Percentiles rank a stretch among this genome's conserved stretches.
Conservation (phyloP, 2,797 vertebrate genomes). For the Mus caroli region DNA sequence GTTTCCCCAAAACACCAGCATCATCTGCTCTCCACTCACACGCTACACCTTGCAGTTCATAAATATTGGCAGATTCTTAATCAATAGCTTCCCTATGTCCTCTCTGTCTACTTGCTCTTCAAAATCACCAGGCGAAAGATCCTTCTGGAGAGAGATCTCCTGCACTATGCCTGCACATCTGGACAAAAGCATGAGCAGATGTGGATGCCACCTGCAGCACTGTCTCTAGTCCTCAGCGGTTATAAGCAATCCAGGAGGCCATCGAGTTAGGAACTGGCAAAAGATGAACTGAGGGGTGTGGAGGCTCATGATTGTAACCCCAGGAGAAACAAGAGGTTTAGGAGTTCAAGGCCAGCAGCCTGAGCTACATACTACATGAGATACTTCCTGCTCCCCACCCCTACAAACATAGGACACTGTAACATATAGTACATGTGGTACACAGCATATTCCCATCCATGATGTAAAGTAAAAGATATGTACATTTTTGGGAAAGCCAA, state of each 20-base stretch:
- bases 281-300: not conserved
- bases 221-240: not conserved
- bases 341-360: not conserved
- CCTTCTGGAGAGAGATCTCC: conserved; percentile 41
- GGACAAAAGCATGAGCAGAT: not conserved
- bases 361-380: too few relatives aligned
- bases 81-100: not conserved
- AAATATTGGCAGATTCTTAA: not conserved
- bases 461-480: not conserved
- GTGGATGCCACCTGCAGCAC: not conserved
- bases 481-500: conserved; percentile 33
- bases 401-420: not conserved
- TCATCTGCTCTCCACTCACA: not conserved
- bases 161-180: not conserved
- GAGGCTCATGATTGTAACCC: not conserved
- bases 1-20: not conserved
- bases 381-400: too few relatives aligned
- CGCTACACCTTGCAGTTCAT: not conserved
- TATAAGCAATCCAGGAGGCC: not conserved
- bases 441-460: not conserved
- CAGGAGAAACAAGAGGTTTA: not conserved
- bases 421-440: not conserved
- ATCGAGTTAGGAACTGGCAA: not conserved
- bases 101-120: conserved; percentile 30
- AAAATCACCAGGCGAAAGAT: conserved; percentile 11